phyloP scores from a whole-genome alignment of 2,113 vertebrate genomes.

The Thymallus thymallus region DNA sequence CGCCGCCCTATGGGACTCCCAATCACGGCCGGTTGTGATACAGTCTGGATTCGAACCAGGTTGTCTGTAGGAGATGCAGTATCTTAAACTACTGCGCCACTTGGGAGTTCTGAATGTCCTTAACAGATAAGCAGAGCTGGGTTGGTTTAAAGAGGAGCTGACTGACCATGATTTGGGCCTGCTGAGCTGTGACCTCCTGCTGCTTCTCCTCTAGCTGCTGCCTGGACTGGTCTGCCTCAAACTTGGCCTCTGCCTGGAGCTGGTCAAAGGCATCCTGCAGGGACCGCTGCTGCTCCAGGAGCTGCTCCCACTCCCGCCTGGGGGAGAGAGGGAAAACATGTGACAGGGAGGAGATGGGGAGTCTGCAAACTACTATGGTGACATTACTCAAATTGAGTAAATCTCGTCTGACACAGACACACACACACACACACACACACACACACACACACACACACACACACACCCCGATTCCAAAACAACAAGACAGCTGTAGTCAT shows the following conservation, averaged over 20 bases:
- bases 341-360: no score
- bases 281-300: slow-evolving; percentile 76
- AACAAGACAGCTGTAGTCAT: background rate
- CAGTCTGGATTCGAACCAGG: no score
- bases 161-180: slow-evolving; percentile 74
- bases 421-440: no score
- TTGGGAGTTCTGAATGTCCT: background rate
- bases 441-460: no score
- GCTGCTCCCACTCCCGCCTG: slow-evolving; percentile 77
- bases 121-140: background rate
- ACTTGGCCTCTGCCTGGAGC: slow-evolving; percentile 79
- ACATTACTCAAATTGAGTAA: no score
- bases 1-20: no score
- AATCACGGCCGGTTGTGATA: no score
- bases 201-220: slow-evolving; percentile 70
- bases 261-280: slow-evolving; percentile 81
- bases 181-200: slow-evolving; percentile 70
- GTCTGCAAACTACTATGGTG: no score
- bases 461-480: background rate
- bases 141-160: background rate
- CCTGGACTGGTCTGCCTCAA: slow-evolving; percentile 76
- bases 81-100: no score
- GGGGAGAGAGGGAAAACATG: background rate
- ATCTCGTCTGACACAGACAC: no score
- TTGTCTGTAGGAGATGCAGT: no score